These are phyloP conservation scores for Hyposmocoma kahamanoa DNA, from an alignment of 1,140 invertebrate species.

Conservation along the genomic window DNA sequence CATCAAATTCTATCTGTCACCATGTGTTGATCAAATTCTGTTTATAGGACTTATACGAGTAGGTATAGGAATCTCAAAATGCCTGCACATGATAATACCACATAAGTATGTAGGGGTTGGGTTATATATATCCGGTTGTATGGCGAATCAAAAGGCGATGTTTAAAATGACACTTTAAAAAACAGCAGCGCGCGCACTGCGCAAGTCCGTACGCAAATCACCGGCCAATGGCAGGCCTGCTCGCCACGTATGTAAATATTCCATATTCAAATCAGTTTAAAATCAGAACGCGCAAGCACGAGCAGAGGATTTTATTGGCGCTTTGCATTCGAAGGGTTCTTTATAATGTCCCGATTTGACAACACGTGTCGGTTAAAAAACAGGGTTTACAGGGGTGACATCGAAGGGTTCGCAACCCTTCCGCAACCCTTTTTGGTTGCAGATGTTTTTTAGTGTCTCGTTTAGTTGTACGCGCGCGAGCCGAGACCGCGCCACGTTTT, in stretches of 20 bases:
- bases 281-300: slow-evolving; percentile 66
- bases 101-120: too few species aligned
- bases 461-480: slow-evolving; percentile 38
- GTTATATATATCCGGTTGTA: too few species aligned
- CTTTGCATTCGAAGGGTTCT: slow-evolving; percentile 37
- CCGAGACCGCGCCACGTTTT: slow-evolving; percentile 30
- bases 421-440: slow-evolving; percentile 54
- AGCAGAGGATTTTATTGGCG: slow-evolving; percentile 51
- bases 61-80: too few species aligned
- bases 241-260: slow-evolving; percentile 51
- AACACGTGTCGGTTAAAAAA: slow-evolving; percentile 17
- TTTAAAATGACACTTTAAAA: slow-evolving; percentile 40
- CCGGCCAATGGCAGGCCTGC: slow-evolving; percentile 41
- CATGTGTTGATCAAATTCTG: too few species aligned
- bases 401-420: slow-evolving; percentile 44
- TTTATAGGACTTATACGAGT: too few species aligned
- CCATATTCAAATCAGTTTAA: slow-evolving; percentile 70
- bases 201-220: slow-evolving; percentile 43
- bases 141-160: slow-evolving; percentile 46
- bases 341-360: slow-evolving; percentile 16
- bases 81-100: too few species aligned
- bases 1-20: too few species aligned
- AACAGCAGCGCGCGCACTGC: slow-evolving; percentile 29
- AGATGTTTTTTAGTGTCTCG: slow-evolving; percentile 48
- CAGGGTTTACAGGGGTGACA: slow-evolving; percentile 21